Evolutionary conservation across 2,888 invertebrate genomes (phyloP).

Genomic region (Julus scanicus): DNA sequence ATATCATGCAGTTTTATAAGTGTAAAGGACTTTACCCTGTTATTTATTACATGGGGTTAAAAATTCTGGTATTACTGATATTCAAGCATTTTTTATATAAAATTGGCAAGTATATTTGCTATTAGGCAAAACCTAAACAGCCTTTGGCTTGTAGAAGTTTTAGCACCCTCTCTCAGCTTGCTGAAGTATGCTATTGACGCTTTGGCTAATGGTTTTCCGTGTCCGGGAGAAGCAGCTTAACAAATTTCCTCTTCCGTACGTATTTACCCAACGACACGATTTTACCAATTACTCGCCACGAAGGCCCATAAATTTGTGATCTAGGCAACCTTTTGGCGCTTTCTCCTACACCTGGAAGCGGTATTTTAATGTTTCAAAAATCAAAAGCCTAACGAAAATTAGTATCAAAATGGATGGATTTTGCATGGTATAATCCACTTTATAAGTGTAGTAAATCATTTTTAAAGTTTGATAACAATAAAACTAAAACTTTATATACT

Average conservation of each 20-base stretch:
- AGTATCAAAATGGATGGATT: background rate
- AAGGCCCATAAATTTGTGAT: background rate
- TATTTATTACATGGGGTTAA: too few relatives aligned
- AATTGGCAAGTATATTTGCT: background rate
- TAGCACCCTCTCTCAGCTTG: background rate
- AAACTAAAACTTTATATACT: too few relatives aligned
- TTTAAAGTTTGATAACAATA: too few relatives aligned
- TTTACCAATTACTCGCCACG: conserved; percentile 36
- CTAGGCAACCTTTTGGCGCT: background rate
- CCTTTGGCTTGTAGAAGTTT: background rate
- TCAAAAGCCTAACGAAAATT: background rate
- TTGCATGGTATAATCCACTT: background rate
- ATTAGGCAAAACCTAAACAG: background rate
- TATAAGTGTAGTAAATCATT: background rate
- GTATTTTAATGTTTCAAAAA: background rate
- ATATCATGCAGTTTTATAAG: too few relatives aligned
- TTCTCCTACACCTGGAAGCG: background rate
- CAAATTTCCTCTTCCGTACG: conserved; percentile 40
- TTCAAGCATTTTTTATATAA: too few relatives aligned
- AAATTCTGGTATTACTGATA: too few relatives aligned
- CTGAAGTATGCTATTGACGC: conserved; percentile 31
- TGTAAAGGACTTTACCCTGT: too few relatives aligned
- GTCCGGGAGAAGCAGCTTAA: conserved; percentile 35
- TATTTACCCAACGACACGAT: conserved; percentile 32
- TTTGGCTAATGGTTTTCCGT: conserved; percentile 39